phyloP scores from a whole-genome alignment of 1,140 invertebrate genomes.

The Hormaphis cornu region DNA sequence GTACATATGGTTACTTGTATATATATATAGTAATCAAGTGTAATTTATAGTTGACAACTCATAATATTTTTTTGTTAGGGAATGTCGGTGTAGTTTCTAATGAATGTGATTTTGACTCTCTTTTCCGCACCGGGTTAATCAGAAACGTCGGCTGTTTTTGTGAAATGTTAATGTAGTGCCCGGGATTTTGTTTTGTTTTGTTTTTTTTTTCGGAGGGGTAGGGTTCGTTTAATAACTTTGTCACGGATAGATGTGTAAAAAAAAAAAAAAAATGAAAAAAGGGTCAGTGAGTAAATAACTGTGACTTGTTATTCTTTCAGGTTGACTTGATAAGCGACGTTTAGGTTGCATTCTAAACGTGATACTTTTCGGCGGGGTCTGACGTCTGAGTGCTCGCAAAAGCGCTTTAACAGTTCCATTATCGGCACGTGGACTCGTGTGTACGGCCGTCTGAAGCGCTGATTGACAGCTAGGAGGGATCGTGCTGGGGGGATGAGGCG shows the following conservation, averaged over 20 bases:
- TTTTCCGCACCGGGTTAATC: neutral
- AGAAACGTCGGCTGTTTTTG: slow-evolving; percentile 4
- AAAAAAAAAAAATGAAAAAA: no score
- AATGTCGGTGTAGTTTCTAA: no score
- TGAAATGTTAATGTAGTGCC: neutral
- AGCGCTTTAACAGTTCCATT: slow-evolving; percentile 32
- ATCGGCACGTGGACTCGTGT: slow-evolving; percentile 34
- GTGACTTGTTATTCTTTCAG: slow-evolving; percentile 29
- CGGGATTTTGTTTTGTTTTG: neutral
- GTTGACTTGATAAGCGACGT: slow-evolving; percentile 27
- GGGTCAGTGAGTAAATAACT: slow-evolving; percentile 27
- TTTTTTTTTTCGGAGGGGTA: neutral
- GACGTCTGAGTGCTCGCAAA: slow-evolving; percentile 24
- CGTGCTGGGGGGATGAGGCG: neutral
- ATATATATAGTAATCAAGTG: no score
- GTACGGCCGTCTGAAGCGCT: neutral
- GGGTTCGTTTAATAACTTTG: slow-evolving; percentile 12
- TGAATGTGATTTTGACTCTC: neutral
- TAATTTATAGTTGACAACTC: no score
- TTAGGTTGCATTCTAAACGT: slow-evolving; percentile 29
- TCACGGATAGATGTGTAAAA: slow-evolving; percentile 8
- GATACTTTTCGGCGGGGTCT: slow-evolving; percentile 11
- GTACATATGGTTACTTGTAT: no score
- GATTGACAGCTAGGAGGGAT: slow-evolving; percentile 29
- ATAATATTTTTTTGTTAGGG: no score